These are phyloP conservation scores for Heterochromis multidens DNA, from an alignment of 2,113 vertebrate species.

Conservation along the genomic window DNA sequence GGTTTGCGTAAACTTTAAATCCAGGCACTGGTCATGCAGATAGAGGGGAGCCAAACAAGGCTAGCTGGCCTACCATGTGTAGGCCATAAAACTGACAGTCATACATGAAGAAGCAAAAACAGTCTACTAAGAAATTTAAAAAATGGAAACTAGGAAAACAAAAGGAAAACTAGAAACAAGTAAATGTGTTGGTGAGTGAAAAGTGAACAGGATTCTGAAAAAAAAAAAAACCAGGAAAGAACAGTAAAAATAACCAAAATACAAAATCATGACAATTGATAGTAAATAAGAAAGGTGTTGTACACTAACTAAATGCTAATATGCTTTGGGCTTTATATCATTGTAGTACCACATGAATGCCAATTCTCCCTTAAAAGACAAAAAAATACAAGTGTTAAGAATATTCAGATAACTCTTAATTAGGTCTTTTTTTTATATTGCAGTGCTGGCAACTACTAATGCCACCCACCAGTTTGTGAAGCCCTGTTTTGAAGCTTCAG, in stretches of 20 bases:
- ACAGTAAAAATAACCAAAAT: no score
- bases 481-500: no score
- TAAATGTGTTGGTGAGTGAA: no score
- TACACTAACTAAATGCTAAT: neutral
- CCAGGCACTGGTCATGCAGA: neutral
- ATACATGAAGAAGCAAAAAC: neutral
- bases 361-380: neutral
- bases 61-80: no score
- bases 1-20: neutral
- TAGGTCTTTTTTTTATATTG: no score
- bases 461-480: no score
- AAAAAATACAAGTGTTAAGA: no score
- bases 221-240: no score
- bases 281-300: neutral
- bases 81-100: neutral
- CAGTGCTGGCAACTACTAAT: no score
- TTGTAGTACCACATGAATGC: neutral
- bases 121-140: neutral
- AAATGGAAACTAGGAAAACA: neutral
- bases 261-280: neutral
- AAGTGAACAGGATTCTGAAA: no score
- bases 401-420: no score
- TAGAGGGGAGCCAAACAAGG: neutral
- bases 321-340: neutral
- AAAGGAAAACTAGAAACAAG: neutral